Percentiles rank a stretch among this genome's conserved stretches.
Conservation (phyloP, 2,113 vertebrate genomes). For the Boleophthalmus pectinirostris region DNA sequence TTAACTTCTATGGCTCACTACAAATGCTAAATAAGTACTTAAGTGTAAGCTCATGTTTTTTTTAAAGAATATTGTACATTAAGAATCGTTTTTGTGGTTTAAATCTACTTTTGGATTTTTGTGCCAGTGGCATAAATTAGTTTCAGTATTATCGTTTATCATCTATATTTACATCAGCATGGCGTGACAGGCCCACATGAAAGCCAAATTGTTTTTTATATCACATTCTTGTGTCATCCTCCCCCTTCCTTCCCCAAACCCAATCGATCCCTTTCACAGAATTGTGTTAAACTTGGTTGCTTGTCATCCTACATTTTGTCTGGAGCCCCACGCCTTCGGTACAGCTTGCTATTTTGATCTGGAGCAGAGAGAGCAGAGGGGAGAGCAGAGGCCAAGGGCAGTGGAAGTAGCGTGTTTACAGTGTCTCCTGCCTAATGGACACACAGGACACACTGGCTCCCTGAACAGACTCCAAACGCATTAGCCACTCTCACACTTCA, state of each 20-base stretch:
- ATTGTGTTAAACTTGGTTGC: neutral
- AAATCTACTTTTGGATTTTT: too few species aligned
- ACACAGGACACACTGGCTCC: constrained; percentile 40
- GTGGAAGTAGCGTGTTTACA: constrained; percentile 59
- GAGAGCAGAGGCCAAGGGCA: constrained; percentile 43
- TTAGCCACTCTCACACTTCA: constrained; percentile 61
- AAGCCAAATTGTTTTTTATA: neutral
- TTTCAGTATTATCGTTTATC: neutral
- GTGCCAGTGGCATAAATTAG: too few species aligned
- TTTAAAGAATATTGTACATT: too few species aligned
- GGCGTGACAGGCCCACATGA: neutral
- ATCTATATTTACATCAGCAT: too few species aligned
- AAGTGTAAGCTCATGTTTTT: too few species aligned
- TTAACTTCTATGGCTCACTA: too few species aligned
- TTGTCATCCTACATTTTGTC: neutral
- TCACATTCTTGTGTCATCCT: neutral
- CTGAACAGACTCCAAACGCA: constrained; percentile 59
- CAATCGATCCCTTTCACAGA: constrained; percentile 2
- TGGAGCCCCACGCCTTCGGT: neutral
- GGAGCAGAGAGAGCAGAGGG: constrained; percentile 10
- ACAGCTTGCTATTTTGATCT: constrained; percentile 27
- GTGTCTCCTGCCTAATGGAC: constrained; percentile 64
- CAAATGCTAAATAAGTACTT: too few species aligned
- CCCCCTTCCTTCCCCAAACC: neutral
- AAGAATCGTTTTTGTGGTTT: too few species aligned